Conservation (phyloP, 2,113 vertebrate species). For the Dryoscopus gambensis region DNA sequence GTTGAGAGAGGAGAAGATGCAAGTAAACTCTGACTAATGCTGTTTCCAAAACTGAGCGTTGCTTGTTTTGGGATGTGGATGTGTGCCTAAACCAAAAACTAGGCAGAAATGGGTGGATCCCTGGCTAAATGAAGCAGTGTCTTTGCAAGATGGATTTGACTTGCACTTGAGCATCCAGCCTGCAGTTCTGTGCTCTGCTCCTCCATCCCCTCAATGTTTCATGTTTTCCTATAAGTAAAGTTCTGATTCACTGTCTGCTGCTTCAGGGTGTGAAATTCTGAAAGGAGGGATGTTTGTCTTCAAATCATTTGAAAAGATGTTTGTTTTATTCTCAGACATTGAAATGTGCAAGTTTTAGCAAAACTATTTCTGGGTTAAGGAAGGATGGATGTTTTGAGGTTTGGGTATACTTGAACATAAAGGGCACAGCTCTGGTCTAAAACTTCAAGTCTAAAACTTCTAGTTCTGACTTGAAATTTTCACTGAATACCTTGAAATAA, state of each 20-base stretch:
- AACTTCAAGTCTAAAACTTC: not conserved
- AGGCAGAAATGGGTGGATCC: not conserved
- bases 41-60: not conserved
- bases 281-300: not conserved
- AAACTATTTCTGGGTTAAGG: not conserved
- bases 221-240: not conserved
- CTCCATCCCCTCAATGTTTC: not conserved
- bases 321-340: not conserved
- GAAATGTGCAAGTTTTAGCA: not conserved
- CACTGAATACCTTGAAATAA: not conserved
- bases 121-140: not conserved
- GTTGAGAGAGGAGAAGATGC: fast-evolving
- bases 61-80: not conserved
- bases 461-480: not conserved
- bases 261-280: not conserved
- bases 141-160: not conserved
- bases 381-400: not conserved
- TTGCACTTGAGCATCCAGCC: not conserved
- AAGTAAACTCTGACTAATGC: not conserved
- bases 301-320: not conserved
- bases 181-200: not conserved
- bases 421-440: not conserved
- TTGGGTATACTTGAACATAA: not conserved
- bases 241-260: not conserved
- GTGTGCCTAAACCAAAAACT: not conserved